These are phyloP conservation scores for Cebus imitator DNA, from an alignment of 2,113 vertebrate genomes.

Conservation along the genomic window DNA sequence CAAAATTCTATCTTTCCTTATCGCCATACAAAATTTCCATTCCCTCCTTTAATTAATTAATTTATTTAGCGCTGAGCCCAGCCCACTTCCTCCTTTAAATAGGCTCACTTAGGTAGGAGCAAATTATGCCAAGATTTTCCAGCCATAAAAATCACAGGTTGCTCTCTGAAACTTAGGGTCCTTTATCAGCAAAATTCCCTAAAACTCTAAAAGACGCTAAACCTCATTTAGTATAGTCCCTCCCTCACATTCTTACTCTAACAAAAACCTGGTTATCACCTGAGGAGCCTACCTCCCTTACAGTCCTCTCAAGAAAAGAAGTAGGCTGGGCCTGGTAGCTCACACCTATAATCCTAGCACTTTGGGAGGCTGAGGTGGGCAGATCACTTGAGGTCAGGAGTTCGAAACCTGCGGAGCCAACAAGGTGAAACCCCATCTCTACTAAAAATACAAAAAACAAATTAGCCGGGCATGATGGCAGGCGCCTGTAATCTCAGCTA, in stretches of 20 bases:
- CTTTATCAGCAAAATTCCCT: not conserved
- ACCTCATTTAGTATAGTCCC: not conserved
- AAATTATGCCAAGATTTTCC: not conserved
- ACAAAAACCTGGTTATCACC: not conserved
- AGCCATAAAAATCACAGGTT: not conserved
- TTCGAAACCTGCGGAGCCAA: no score
- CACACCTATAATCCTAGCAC: no score
- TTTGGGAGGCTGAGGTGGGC: no score
- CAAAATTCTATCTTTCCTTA: conserved; percentile 21
- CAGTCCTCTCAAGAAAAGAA: no score
- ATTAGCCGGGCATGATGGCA: no score
- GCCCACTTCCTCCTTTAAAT: not conserved
- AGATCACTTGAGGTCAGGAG: no score
- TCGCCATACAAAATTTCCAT: conserved; percentile 2
- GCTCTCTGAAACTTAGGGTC: not conserved
- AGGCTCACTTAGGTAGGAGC: not conserved
- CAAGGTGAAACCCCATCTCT: no score
- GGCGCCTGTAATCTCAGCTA: no score
- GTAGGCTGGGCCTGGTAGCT: no score
- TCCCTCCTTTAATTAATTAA: not conserved
- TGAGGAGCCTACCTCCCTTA: not conserved
- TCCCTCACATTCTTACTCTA: not conserved
- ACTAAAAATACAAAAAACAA: no score
- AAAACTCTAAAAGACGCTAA: not conserved
- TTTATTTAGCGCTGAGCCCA: no score